phyloP scores from a whole-genome alignment of 1,140 invertebrate genomes.

The Semibalanus balanoides region DNA sequence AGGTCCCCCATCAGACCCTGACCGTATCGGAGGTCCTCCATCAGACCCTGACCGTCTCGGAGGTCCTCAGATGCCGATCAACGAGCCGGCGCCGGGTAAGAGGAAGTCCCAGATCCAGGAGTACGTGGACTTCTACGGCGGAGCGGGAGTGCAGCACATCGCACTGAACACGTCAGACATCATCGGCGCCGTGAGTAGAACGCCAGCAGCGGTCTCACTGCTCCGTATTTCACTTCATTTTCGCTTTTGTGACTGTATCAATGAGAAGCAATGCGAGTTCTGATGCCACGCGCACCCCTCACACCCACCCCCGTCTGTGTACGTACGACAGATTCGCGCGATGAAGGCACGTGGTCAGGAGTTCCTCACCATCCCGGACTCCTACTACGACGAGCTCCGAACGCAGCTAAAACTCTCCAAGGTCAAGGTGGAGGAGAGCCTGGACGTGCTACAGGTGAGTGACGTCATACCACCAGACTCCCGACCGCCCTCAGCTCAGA shows the following conservation, averaged over 20 bases:
- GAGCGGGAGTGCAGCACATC: conserved; percentile 95
- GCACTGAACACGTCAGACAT: conserved; percentile 90
- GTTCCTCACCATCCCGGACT: conserved; percentile 76
- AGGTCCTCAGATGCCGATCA: conserved; percentile 79
- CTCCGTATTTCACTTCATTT: too few relatives aligned
- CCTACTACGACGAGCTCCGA: conserved; percentile 76
- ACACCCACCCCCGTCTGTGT: neutral
- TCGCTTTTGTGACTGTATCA: too few relatives aligned
- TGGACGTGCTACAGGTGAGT: conserved; percentile 15
- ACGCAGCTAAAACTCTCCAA: conserved; percentile 60
- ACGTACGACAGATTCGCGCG: conserved; percentile 54
- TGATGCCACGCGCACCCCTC: neutral
- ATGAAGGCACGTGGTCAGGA: conserved; percentile 68
- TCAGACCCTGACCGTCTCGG: too few relatives aligned
- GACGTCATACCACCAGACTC: too few relatives aligned
- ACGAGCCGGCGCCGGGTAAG: conserved; percentile 88
- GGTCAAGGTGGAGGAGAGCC: conserved; percentile 33
- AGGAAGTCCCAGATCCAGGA: conserved; percentile 97
- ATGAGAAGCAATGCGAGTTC: too few relatives aligned
- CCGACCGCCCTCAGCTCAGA: too few relatives aligned
- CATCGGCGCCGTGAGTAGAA: conserved; percentile 36
- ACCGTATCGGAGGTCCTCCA: too few relatives aligned
- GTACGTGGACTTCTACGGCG: conserved; percentile 96
- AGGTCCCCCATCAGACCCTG: too few relatives aligned
- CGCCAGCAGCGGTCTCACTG: too few relatives aligned